These are phyloP conservation scores for Homarus gammarus DNA, from an alignment of 2,888 invertebrate species.

Conservation along the genomic window DNA sequence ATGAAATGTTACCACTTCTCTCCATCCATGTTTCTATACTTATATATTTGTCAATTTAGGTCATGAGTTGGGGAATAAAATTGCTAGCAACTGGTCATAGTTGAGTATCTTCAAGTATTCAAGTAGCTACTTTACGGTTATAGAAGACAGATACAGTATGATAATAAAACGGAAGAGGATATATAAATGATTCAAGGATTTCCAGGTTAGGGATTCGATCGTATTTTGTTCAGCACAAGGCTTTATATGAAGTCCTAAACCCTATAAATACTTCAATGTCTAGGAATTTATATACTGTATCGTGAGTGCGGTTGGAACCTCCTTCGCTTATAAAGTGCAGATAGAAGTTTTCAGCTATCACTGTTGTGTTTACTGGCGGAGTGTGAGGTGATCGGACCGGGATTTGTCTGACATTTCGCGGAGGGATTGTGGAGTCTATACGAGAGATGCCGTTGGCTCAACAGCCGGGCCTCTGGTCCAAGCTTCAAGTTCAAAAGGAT, in stretches of 20 bases:
- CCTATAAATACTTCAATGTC: neutral
- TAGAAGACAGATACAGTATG: slow-evolving; percentile 10
- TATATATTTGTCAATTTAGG: neutral
- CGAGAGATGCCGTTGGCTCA: slow-evolving; percentile 74
- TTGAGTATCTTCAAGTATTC: neutral
- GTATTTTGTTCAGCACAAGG: neutral
- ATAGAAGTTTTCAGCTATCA: slow-evolving; percentile 23
- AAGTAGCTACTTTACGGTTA: neutral
- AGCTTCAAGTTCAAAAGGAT: slow-evolving; percentile 73
- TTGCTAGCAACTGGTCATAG: neutral
- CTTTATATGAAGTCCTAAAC: neutral
- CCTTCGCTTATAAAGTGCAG: neutral
- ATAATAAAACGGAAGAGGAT: slow-evolving; percentile 63
- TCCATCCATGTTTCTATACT: neutral
- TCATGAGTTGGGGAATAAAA: neutral
- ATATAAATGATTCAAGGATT: slow-evolving; percentile 6
- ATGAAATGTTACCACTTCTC: slow-evolving; percentile 47
- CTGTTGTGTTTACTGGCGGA: slow-evolving; percentile 58
- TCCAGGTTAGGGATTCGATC: neutral
- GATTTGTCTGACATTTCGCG: slow-evolving; percentile 29
- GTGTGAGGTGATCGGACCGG: slow-evolving; percentile 42
- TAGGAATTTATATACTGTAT: neutral
- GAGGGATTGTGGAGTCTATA: slow-evolving; percentile 59
- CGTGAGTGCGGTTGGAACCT: neutral
- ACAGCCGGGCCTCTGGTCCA: slow-evolving; percentile 74